Evolutionary conservation across 1,140 invertebrate species (phyloP), one percentile per base, ranked within the genome.

Genomic region (Drosophila simulans): DNA sequence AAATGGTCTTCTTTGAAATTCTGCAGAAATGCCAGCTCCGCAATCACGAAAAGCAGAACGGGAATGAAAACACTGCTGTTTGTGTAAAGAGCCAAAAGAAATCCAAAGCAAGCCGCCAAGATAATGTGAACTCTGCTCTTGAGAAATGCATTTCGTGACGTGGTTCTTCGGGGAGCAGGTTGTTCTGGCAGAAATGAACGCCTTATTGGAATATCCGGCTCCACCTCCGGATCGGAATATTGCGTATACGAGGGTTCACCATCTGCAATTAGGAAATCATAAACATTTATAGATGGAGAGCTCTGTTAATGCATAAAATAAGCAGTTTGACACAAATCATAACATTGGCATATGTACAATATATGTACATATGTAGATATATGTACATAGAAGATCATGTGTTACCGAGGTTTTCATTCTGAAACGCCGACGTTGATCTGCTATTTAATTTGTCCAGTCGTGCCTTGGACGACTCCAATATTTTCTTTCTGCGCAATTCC

Each of bases 401-500:
- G 15, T 45, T 52, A 37, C 57, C 60, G 12, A 15, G 5, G 5
- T 13, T 12, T 20, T 68, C 60, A 5, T n/a, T 49, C 5, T 68
- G 59, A 12, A 64, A 10, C 4, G 48, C 3, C 11, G 46, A 34
- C 2, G 40, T 34, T 1, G 40, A 20, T 68, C 27, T 52, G n/a
- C 78, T 71, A 54, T 81, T 81, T 0, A 80, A 43, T 45, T 80
- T 80, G 39, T 80, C 65, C 7, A 80, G 59, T 15, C 78, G 55
- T 2, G 78, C 59, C 46, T 80, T 80, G 8, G 78, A 74, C 0
- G 55, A 49, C 34, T 80, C 65, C 8, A 80, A 56, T 51, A 80
- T 81, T 37, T 71, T 80, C 17, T 80, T 81, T 4, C 78, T 60
- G 0, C 78, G 71, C 1, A 39, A n/a, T 40, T 80, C 78, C 11